Evolutionary conservation across 2,113 vertebrate genomes (phyloP).

Genomic region (Pseudopodoces humilis): DNA sequence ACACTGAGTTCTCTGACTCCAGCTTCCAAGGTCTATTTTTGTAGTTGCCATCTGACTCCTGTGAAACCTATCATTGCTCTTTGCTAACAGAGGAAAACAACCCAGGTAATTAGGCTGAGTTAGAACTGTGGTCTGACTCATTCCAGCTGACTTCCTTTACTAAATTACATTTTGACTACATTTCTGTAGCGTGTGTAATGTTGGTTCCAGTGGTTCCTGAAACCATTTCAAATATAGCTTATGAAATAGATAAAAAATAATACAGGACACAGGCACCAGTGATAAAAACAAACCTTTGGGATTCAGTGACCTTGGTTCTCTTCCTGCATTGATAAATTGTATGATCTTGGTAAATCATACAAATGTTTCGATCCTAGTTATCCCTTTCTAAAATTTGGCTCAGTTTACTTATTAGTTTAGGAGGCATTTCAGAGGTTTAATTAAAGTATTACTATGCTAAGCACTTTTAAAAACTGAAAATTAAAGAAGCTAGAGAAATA

Average conservation of each 20-base stretch:
- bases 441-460: not conserved
- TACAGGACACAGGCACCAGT: not conserved
- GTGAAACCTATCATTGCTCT: slow-evolving; percentile 23
- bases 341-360: not conserved
- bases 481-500: not conserved
- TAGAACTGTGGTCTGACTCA: slow-evolving; percentile 36
- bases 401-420: not conserved
- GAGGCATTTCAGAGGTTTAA: not conserved
- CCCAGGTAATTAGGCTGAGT: slow-evolving; percentile 36
- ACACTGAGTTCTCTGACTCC: not conserved
- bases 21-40: not conserved
- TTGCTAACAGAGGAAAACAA: slow-evolving; percentile 19
- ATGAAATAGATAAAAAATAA: slow-evolving; percentile 10
- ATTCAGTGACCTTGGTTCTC: not conserved
- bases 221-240: not conserved
- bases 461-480: not conserved
- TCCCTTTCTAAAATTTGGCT: not conserved
- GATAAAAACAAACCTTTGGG: not conserved
- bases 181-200: slow-evolving; percentile 22
- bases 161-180: slow-evolving; percentile 43
- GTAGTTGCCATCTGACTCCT: not conserved
- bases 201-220: slow-evolving; percentile 17
- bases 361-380: not conserved
- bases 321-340: not conserved
- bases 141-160: slow-evolving; percentile 49